phyloP scores from a whole-genome alignment of 2,888 invertebrate species.

The Papilio protenor region DNA sequence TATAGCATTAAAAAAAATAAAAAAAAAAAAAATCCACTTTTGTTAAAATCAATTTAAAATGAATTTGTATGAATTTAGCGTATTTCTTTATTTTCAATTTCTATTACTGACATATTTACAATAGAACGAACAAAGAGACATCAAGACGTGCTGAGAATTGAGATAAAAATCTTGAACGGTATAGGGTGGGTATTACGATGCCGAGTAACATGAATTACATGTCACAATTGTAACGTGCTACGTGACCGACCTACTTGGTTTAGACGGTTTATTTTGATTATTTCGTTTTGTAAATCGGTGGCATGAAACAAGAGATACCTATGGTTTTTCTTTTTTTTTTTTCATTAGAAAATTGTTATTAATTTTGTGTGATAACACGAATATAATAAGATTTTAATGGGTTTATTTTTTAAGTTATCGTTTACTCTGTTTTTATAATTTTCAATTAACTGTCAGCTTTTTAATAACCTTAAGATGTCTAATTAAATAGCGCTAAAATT shows the following conservation, averaged over 20 bases:
- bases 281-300: slow-evolving; percentile 57
- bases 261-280: slow-evolving; percentile 56
- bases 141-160: slow-evolving; percentile 77
- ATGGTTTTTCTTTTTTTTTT: background rate
- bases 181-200: slow-evolving; percentile 68
- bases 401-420: background rate
- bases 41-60: background rate
- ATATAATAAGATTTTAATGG: background rate
- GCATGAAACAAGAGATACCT: background rate
- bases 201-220: slow-evolving; percentile 68
- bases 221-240: slow-evolving; percentile 72
- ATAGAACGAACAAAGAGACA: slow-evolving; percentile 74
- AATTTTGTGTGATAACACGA: background rate
- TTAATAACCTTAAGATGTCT: background rate
- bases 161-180: slow-evolving; percentile 72
- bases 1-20: background rate
- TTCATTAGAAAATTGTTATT: background rate
- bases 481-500: background rate
- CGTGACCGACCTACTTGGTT: slow-evolving; percentile 74
- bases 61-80: slow-evolving; percentile 63
- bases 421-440: background rate
- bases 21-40: background rate
- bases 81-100: slow-evolving; percentile 59
- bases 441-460: background rate
- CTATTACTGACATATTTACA: slow-evolving; percentile 70